phyloP scores from a whole-genome alignment of 2,888 invertebrate genomes.

The Pheosia tremula region DNA sequence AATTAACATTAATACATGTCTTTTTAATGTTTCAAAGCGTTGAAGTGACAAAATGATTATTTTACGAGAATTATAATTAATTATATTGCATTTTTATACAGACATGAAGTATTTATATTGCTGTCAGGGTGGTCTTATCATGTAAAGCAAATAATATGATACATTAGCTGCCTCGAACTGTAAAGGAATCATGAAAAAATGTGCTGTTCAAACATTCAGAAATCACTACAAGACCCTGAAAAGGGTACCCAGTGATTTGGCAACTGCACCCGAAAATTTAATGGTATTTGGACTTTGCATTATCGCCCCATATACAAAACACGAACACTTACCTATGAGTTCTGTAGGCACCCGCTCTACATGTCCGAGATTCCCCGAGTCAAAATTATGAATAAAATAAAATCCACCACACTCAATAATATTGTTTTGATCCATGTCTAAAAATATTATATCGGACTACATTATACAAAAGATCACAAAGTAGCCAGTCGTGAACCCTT shows the following conservation, averaged over 20 bases:
- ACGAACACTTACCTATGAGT: conserved; percentile 78
- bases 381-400: conserved; percentile 94
- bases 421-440: conserved; percentile 78
- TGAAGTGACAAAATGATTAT: too few relatives aligned
- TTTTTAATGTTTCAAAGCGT: too few relatives aligned
- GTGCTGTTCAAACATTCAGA: conserved; percentile 5
- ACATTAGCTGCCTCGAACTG: too few relatives aligned
- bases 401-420: conserved; percentile 88
- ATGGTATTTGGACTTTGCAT: conserved; percentile 47
- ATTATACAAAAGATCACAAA: conserved; percentile 72
- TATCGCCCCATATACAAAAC: conserved; percentile 22
- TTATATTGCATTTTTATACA: too few relatives aligned
- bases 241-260: conserved; percentile 42
- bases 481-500: conserved; percentile 58
- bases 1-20: too few relatives aligned
- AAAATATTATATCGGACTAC: conserved; percentile 65
- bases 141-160: too few relatives aligned
- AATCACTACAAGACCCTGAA: conserved; percentile 40
- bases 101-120: too few relatives aligned
- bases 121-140: too few relatives aligned
- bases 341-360: conserved; percentile 89
- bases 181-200: too few relatives aligned
- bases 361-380: conserved; percentile 94
- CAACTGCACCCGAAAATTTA: conserved; percentile 33
- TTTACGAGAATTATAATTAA: too few relatives aligned